Evolutionary conservation across 2,888 invertebrate species (phyloP), one percentile per base, ranked within the genome.

Genomic region (Drosophila mercatorum): DNA sequence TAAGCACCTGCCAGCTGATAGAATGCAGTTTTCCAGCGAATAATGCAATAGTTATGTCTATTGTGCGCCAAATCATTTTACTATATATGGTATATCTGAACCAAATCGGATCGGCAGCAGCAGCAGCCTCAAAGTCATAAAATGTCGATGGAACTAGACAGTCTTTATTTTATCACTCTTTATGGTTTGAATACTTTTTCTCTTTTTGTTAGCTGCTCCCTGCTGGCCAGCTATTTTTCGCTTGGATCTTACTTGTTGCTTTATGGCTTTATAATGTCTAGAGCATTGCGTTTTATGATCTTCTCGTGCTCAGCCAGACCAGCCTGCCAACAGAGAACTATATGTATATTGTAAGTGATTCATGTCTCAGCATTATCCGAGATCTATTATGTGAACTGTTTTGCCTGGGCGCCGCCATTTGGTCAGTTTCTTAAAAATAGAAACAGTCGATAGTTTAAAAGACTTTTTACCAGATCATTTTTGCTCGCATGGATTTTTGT

Each of bases 191-290:
- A 10, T 67, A 12, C 26, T 17, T 26, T 51, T 31, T 43, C 5
- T 31, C 31, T 34, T 10, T 34, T 34, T 34, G 5, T 53, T 56
- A 22, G 56, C 57, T 36, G 51, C 47, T 47, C 52, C 43, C 46
- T 26, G 53, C 51, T 26, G 58, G 47, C 43, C 71, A 70, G 73
- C 83, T 83, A 75, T 83, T 74, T 81, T 81, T 69, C 72, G 60
- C 69, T 67, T 44, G 56, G 72, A 79, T 86, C 79, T 81, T 77
- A 84, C 62, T 85, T 81, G 85, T 73, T 80, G 88, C 85, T 89
- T 87, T 88, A 87, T 87, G 80, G 71, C 81, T 89, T 88, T 87
- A 87, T 90, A 90, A 90, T 90, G 90, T 83, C 90, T 56, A 72
- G 85, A 58, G 58, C 80, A 72, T 74, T 84, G 60, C 31, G 78